Evolutionary conservation across 1,140 invertebrate species (phyloP).

Genomic region (Caenorhabditis latens): DNA sequence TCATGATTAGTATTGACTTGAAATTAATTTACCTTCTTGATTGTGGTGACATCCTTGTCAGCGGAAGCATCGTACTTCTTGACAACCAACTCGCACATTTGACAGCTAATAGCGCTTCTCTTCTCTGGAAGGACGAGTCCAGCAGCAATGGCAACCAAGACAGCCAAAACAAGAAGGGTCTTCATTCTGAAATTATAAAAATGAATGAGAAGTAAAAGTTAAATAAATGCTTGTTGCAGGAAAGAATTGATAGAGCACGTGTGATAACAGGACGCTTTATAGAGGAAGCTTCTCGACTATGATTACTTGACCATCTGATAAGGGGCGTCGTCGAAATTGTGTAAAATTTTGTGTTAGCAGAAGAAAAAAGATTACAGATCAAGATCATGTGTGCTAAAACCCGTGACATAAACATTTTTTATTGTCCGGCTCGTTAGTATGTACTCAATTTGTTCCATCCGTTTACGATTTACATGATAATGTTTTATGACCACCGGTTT

Average conservation of each 20-base stretch:
- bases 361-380: slow-evolving; percentile 44
- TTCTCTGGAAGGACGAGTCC: slow-evolving; percentile 6
- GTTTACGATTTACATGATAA: slow-evolving; percentile 5
- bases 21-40: slow-evolving; percentile 34
- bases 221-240: neutral
- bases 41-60: slow-evolving; percentile 30
- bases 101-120: slow-evolving; percentile 34
- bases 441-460: neutral
- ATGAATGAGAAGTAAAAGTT: neutral
- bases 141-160: slow-evolving; percentile 19
- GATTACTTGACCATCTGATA: slow-evolving; percentile 23
- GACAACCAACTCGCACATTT: slow-evolving; percentile 39
- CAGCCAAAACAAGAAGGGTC: slow-evolving; percentile 40
- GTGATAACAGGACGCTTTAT: slow-evolving; percentile 27
- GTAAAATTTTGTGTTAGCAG: too few species aligned
- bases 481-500: neutral
- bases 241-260: slow-evolving; percentile 42
- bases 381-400: neutral
- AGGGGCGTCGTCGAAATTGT: slow-evolving; percentile 4
- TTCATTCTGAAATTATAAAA: slow-evolving; percentile 11
- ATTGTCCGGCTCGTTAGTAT: slow-evolving; percentile 6
- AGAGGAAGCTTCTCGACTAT: neutral
- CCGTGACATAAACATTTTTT: neutral
- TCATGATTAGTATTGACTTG: neutral
- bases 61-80: slow-evolving; percentile 27